Conservation (phyloP, 2,888 invertebrate genomes). For the Pseudococcus longispinus region DNA sequence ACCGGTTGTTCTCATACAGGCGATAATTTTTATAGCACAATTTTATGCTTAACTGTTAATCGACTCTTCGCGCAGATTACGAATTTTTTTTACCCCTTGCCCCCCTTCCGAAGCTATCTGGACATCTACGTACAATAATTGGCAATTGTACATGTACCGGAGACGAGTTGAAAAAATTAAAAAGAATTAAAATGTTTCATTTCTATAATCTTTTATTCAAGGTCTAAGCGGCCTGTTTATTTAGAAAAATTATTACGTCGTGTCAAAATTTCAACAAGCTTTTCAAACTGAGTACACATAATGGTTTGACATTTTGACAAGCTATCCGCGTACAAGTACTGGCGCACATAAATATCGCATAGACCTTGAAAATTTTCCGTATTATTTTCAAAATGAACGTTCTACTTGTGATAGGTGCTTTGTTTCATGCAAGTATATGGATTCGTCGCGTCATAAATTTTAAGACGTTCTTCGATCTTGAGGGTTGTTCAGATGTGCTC, state of each 20-base stretch:
- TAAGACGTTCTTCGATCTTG: neutral
- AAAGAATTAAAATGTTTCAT: neutral
- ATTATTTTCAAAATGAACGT: neutral
- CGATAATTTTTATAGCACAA: slow-evolving; percentile 36
- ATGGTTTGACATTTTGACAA: slow-evolving; percentile 30
- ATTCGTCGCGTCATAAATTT: neutral
- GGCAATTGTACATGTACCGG: neutral
- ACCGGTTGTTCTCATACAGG: slow-evolving; percentile 5
- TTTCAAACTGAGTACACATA: neutral
- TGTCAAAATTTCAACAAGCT: slow-evolving; percentile 25
- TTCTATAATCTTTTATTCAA: slow-evolving; percentile 3
- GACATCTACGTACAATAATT: neutral
- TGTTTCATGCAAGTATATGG: neutral
- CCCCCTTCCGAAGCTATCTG: neutral
- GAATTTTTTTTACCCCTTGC: neutral
- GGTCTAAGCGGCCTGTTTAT: neutral
- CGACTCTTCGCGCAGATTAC: neutral
- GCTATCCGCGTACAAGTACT: neutral
- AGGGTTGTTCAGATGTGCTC: no score
- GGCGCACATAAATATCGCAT: neutral
- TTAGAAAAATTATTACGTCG: slow-evolving; percentile 23
- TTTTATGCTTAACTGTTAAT: slow-evolving; percentile 7
- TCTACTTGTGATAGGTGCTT: neutral
- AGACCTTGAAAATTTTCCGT: slow-evolving; percentile 20
- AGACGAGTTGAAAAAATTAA: neutral